These are phyloP conservation scores for Harpegnathos saltator DNA, from an alignment of 1,140 invertebrate species.

Conservation along the genomic window DNA sequence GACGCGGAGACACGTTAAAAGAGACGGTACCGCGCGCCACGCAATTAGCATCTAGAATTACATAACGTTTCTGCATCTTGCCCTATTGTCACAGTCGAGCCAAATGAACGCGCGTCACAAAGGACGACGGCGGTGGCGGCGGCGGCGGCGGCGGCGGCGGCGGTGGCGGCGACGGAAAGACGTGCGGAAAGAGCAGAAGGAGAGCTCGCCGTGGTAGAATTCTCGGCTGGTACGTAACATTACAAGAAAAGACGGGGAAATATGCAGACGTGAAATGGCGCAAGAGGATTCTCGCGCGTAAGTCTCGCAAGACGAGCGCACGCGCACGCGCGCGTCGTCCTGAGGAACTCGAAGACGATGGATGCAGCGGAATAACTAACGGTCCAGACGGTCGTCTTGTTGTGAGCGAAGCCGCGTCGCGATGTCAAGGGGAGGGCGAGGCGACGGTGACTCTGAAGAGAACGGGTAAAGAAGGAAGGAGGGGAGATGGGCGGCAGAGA, in stretches of 20 bases:
- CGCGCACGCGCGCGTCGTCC: no score
- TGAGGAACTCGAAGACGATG: background rate
- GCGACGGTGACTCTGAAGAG: no score
- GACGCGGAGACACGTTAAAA: conserved; percentile 13
- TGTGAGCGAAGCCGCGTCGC: background rate
- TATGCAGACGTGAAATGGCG: conserved; percentile 38
- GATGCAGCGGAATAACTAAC: conserved; percentile 14
- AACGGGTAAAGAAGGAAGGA: no score
- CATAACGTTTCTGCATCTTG: conserved; percentile 54
- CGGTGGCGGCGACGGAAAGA: no score
- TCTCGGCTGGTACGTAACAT: no score
- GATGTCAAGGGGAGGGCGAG: no score
- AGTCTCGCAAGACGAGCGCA: conserved; percentile 12
- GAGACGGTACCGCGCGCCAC: conserved; percentile 31
- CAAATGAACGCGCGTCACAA: conserved; percentile 50
- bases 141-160: no score
- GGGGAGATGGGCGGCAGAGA: background rate
- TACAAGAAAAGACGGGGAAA: conserved; percentile 25
- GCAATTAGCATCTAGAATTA: conserved; percentile 60
- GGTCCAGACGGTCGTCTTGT: background rate
- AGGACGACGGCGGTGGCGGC: conserved; percentile 29
- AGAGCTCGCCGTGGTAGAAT: background rate
- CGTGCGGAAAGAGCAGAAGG: conserved; percentile 46
- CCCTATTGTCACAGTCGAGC: conserved; percentile 50
- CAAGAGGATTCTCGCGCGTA: conserved; percentile 36